A percentile compares a stretch with the other conserved stretches of the same genome.
phyloP scores from a whole-genome alignment of 92 coral and sea anemone genomes.

The Epizoanthus ramosus region DNA sequence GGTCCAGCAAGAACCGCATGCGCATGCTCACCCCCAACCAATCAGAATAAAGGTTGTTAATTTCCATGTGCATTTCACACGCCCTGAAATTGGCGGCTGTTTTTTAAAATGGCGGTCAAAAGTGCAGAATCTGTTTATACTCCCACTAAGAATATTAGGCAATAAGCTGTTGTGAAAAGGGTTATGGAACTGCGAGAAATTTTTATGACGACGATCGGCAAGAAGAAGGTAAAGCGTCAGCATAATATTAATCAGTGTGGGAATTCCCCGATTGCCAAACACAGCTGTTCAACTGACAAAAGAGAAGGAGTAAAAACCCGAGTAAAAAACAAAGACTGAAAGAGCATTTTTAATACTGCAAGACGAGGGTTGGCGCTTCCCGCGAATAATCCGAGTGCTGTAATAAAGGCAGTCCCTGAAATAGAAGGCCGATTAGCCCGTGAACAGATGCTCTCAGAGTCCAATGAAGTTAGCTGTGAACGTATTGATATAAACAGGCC shows the following conservation, averaged over 20 bases:
- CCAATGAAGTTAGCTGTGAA: too few relatives aligned
- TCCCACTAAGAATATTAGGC: constrained; percentile 2
- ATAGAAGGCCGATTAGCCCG: too few relatives aligned
- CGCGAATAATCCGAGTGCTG: too few relatives aligned
- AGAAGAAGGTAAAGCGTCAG: neutral
- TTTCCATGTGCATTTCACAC: constrained; percentile 2
- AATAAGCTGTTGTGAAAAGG: neutral
- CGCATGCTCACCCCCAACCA: constrained; percentile 41
- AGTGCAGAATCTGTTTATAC: neutral
- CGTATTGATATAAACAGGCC: too few relatives aligned
- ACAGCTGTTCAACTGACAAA: neutral
- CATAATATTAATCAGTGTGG: constrained; percentile 5
- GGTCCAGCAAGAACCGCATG: constrained; percentile 41
- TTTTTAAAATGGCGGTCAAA: neutral
- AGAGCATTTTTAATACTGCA: too few relatives aligned
- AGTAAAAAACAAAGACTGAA: too few relatives aligned
- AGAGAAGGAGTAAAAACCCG: too few relatives aligned
- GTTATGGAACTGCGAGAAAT: neutral
- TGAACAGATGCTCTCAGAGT: too few relatives aligned
- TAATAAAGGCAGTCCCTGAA: too few relatives aligned
- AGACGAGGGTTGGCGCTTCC: too few relatives aligned
- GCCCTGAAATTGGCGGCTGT: neutral
- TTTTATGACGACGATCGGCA: neutral
- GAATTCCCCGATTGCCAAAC: neutral
- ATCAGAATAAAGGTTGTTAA: constrained; percentile 16